Conservation (phyloP, 2,113 vertebrate species). For the Cairina moschata region DNA sequence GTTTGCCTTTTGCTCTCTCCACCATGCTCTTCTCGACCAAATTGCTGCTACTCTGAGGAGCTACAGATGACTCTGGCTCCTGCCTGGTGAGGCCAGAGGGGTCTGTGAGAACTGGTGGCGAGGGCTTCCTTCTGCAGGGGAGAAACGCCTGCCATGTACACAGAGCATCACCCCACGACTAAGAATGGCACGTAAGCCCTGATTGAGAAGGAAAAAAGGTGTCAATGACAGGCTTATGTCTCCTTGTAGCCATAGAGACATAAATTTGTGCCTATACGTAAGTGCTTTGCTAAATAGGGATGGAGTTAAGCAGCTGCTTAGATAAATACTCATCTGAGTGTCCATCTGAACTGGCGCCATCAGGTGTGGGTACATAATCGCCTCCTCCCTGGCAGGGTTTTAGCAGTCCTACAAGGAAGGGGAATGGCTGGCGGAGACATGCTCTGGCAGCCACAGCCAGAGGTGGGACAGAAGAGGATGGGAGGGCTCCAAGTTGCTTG, state of each 20-base stretch:
- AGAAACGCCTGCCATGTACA: background rate
- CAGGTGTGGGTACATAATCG: background rate
- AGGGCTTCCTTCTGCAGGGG: background rate
- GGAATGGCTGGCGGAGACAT: background rate
- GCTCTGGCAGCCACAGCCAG: background rate
- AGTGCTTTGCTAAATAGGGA: conserved; percentile 57
- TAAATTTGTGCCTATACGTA: background rate
- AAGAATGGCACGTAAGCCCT: background rate
- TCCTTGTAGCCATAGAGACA: background rate
- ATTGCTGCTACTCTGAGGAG: background rate
- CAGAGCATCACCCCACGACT: background rate
- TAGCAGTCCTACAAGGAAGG: rapidly evolving
- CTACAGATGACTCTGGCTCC: background rate
- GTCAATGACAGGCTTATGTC: conserved; percentile 10
- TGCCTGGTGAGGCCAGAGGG: background rate
- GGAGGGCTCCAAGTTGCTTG: background rate
- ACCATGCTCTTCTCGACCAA: background rate
- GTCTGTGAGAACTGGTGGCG: background rate
- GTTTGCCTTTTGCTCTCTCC: background rate
- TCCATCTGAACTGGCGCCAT: background rate
- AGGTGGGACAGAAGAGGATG: background rate
- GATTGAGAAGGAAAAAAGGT: background rate
- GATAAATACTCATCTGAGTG: conserved; percentile 17
- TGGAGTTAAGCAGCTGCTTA: conserved; percentile 48
- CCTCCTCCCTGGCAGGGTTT: background rate